Evolutionary conservation across 2,113 vertebrate species (phyloP), one percentile per base, ranked within the genome.

Genomic region (Saccopteryx leptura): DNA sequence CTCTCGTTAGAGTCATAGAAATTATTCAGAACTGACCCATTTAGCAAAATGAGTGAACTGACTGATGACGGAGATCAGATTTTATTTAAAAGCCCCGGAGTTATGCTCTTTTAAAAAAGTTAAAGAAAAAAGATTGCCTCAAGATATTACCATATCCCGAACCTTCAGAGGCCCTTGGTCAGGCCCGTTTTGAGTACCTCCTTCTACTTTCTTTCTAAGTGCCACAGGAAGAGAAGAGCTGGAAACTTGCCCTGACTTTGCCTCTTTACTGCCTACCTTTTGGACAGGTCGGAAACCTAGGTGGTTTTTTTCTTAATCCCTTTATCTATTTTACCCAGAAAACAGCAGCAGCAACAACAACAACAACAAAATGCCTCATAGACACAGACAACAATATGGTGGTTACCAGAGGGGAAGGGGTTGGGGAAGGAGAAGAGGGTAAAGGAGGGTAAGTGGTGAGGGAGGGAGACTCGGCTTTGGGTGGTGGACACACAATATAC

Each of bases 1-100:
- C 90, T 88, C 94, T 71, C 71, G 10, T 90, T 76, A 90, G 58
- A 56, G 61, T 26, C 54, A 31, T 23, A 69, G 91, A 91, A 82
- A 79, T 66, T 81, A 88, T 66, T 84, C 83, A 50, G 71, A 86
- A 61, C 31, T 26, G 82, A 79, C 74, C 79, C 0, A 0, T 56
- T 63, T 56, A 93, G 56, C 72, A 60, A 74, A 65, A 82, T 90
- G 31, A 52, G 31, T 84, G 31, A 79, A 48, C 82, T 96, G 63
- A 89, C 26, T 83, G 61, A 80, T 66, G 50, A 48, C 50, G 28
- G 31, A 78, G 90, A 74, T 52, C 18, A 68, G 61, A 78, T 72
- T 76, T 89, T 75, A 60, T 89, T 86, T 52, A 61, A 89, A 86
- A 33, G 7, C 7, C 10, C 14, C 61, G 56, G 69, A 83, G 18